These are phyloP conservation scores for Neogobius melanostomus DNA, from an alignment of 2,113 vertebrate genomes.

Conservation along the genomic window DNA sequence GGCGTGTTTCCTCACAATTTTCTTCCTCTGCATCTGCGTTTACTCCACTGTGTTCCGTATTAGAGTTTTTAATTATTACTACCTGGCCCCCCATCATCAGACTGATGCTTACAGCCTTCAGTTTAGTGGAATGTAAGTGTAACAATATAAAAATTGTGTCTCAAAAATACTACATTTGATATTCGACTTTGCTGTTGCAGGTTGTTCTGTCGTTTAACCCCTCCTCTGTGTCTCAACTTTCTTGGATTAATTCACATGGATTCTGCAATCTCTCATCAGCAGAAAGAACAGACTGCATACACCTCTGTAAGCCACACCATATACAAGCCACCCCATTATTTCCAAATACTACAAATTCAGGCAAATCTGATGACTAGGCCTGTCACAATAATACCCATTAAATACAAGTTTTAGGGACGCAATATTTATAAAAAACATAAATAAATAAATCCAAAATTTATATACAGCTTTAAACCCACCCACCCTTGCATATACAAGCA, in stretches of 20 bases:
- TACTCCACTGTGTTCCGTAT: constrained; percentile 99
- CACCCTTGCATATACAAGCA: too few species aligned
- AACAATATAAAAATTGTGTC: neutral
- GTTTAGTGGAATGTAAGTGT: constrained; percentile 96
- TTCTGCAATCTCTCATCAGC: constrained; percentile 89
- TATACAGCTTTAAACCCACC: too few species aligned
- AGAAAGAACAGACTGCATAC: constrained; percentile 91
- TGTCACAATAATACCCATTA: too few species aligned
- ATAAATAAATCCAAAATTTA: too few species aligned
- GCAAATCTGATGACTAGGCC: too few species aligned
- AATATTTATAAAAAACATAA: neutral
- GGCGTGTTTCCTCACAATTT: constrained; percentile 96
- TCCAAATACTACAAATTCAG: too few species aligned
- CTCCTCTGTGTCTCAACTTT: constrained; percentile 96
- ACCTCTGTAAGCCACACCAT: constrained; percentile 83
- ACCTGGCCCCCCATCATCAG: constrained; percentile 96
- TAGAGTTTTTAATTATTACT: constrained; percentile 97
- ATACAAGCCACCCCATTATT: constrained; percentile 17
- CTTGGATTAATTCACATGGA: constrained; percentile 98
- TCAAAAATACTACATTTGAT: neutral
- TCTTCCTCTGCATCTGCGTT: constrained; percentile 95
- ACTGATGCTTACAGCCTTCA: constrained; percentile 98
- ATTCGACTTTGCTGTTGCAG: constrained; percentile 61
- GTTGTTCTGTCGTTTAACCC: constrained; percentile 96
- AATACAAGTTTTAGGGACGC: too few species aligned